Base-by-base conservation (phyloP, 2,797 vertebrate genomes). In the Chloroceryle amazona region DNA sequence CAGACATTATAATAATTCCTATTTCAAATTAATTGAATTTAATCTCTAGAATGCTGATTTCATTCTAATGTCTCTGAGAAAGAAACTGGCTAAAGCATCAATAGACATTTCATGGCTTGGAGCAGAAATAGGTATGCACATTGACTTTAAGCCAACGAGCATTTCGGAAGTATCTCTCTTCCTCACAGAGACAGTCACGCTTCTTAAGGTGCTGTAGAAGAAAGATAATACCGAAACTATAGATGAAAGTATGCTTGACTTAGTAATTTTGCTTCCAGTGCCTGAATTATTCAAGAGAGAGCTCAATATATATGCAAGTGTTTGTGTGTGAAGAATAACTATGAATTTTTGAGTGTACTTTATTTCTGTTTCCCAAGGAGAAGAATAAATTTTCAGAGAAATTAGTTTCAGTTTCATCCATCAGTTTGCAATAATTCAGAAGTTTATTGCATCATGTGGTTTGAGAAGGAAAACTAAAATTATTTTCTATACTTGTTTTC, bases 191-290 rank as follows among this genome's bases (percentile, higher is more conserved):
- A 17, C 11, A 81, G 10, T 86, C 60, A 33, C 35, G 25, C 55
- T 76, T 85, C 47, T 61, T 90, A 82, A 93, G 33, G 29, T 57
- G 17, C 42, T 67, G 46, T 25, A 70, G 68, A 66, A 70, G 60
- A 79, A 91, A 89, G 26, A 52, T 67, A 80, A 93, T 85, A 73
- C 26, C 79, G 72, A 84, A 96, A 58, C 28, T 63, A 39, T n/a
- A 72, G 44, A 33, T 81, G 44, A 72, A 91, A 51, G 42, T 58
- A 16, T 51, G 39, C 17, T 35, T 92, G 89, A 52, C 12, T 42
- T 52, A 18, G 46, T 41, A 16, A 63, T 83, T 91, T 94, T 68
- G 10, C 54, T 83, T 95, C 41, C 58, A 62, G 42, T 58, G 29
- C 29, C 49, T 82, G 55, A 83, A 82, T 83, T 87, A 58, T 78